These are phyloP conservation scores for Sebastes taczanowskii DNA, from an alignment of 2,797 vertebrate species.

Conservation along the genomic window DNA sequence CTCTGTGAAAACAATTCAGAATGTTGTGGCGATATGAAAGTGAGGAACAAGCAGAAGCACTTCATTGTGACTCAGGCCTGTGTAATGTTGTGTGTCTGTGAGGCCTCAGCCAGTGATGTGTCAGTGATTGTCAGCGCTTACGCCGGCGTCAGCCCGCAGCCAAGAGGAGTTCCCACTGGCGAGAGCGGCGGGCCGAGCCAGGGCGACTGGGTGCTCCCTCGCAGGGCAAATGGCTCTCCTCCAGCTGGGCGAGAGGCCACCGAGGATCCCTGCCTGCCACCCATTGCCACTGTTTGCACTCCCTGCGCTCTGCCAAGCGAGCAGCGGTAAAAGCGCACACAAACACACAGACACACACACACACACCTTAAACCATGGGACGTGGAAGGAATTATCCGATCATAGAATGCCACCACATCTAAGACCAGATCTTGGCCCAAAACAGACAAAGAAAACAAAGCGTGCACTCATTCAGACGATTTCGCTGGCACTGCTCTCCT, in stretches of 20 bases:
- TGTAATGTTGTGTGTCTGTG: constrained; percentile 20
- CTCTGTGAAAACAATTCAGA: background rate
- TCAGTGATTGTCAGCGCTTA: constrained; percentile 69
- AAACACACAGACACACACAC: constrained; percentile 60
- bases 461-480: constrained; percentile 78
- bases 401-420: constrained; percentile 79
- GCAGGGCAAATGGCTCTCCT: constrained; percentile 73
- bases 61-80: constrained; percentile 13
- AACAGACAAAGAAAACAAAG: constrained; percentile 81
- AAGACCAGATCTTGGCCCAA: constrained; percentile 78
- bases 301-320: constrained; percentile 58
- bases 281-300: constrained; percentile 75
- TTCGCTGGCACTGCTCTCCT: constrained; percentile 73
- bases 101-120: constrained; percentile 50
- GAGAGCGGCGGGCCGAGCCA: constrained; percentile 57
- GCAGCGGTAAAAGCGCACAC: constrained; percentile 41
- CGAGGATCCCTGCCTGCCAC: constrained; percentile 72
- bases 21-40: background rate
- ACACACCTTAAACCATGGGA: constrained; percentile 75
- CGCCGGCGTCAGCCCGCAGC: constrained; percentile 53
- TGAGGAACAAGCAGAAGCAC: background rate
- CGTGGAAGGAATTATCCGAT: constrained; percentile 78
- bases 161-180: constrained; percentile 75
- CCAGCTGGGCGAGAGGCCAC: constrained; percentile 82
- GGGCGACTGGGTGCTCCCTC: constrained; percentile 73